These are phyloP conservation scores for Xestia rhomboidea DNA, from an alignment of 2,888 invertebrate genomes.

Conservation along the genomic window DNA sequence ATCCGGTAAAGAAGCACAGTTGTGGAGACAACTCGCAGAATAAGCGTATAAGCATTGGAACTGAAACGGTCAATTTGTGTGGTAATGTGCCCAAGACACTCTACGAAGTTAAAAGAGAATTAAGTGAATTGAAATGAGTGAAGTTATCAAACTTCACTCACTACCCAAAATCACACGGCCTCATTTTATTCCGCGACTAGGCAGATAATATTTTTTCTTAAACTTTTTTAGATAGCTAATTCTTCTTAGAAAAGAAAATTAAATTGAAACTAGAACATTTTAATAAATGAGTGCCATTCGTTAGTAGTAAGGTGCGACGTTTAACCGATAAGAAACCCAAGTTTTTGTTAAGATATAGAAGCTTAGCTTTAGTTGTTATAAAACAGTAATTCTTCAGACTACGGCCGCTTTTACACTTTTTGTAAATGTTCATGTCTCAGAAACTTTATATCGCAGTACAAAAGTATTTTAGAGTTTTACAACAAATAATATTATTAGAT, in stretches of 20 bases:
- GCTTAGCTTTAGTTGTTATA: slow-evolving; percentile 31
- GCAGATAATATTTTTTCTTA: neutral
- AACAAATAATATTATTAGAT: neutral
- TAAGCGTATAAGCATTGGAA: no score
- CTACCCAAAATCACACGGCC: neutral
- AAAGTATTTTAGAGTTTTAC: neutral
- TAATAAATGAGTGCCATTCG: slow-evolving; percentile 47
- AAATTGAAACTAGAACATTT: slow-evolving; percentile 43
- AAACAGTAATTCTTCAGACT: slow-evolving; percentile 30
- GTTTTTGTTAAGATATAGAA: slow-evolving; percentile 29
- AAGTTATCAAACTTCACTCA: neutral
- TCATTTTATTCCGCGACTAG: neutral
- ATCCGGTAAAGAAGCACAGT: no score
- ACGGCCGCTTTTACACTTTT: slow-evolving; percentile 8
- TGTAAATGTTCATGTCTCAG: neutral
- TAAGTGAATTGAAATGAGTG: neutral
- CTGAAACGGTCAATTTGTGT: no score
- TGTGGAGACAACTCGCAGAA: no score
- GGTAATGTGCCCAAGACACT: no score
- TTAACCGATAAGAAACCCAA: slow-evolving; percentile 34
- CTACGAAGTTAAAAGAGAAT: no score
- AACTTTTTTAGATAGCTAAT: slow-evolving; percentile 17
- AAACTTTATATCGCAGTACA: slow-evolving; percentile 10
- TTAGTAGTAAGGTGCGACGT: slow-evolving; percentile 33
- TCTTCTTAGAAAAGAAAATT: slow-evolving; percentile 38